These are phyloP conservation scores for Prionailurus viverrinus DNA, from an alignment of 2,113 vertebrate genomes.

Conservation along the genomic window DNA sequence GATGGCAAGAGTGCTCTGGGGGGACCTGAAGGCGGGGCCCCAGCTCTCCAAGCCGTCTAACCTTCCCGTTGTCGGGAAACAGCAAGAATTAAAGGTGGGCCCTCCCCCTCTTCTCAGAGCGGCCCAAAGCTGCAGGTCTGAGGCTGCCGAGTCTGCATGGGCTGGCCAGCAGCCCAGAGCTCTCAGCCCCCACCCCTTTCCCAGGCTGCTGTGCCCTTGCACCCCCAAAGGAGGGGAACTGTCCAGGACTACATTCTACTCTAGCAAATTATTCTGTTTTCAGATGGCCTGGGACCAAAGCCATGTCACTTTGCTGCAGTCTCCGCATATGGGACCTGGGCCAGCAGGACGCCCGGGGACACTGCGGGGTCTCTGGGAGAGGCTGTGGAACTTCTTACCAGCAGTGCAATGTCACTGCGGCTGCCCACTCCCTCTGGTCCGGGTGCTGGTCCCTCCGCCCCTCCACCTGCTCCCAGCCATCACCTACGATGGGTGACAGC, in stretches of 20 bases:
- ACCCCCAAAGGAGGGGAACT: neutral
- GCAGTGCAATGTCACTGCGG: neutral
- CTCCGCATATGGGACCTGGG: conserved; percentile 63
- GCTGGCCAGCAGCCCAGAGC: neutral
- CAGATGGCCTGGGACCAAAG: conserved; percentile 72
- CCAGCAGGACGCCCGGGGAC: conserved; percentile 63
- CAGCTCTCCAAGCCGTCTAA: neutral
- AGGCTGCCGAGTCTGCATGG: neutral
- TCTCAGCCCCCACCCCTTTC: conserved; percentile 16
- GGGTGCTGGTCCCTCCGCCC: fast-evolving
- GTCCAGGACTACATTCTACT: conserved; percentile 60
- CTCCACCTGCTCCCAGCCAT: neutral
- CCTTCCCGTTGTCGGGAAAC: neutral
- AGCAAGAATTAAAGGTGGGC: neutral
- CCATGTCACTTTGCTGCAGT: conserved; percentile 70
- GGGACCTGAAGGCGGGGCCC: neutral
- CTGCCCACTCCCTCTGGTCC: neutral
- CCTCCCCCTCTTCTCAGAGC: neutral
- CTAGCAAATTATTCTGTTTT: conserved; percentile 65
- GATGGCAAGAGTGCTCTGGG: neutral
- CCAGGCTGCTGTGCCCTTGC: conserved; percentile 53
- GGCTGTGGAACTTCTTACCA: neutral
- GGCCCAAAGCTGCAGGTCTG: neutral
- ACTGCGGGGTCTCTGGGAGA: conserved; percentile 43
- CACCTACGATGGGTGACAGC: fast-evolving